These are phyloP conservation scores for Bufotes viridis DNA, from an alignment of 2,797 vertebrate species.

Conservation along the genomic window DNA sequence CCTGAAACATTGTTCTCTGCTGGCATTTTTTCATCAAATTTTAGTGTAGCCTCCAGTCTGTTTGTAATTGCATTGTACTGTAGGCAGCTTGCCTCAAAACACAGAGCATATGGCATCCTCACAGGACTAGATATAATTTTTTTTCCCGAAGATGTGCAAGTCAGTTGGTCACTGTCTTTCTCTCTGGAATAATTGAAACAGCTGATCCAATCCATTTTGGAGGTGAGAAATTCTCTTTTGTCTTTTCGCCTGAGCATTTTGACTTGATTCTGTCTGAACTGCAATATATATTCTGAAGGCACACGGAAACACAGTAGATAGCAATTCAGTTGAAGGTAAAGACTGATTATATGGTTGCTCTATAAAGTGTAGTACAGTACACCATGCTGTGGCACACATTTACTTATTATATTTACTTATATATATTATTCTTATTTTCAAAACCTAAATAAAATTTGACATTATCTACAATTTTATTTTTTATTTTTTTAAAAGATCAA, in stretches of 20 bases:
- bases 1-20: conserved; percentile 67
- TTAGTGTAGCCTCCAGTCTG: conserved; percentile 65
- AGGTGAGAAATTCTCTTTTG: conserved; percentile 70
- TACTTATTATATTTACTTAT: not conserved
- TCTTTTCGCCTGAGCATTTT: conserved; percentile 65
- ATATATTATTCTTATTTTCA: not conserved
- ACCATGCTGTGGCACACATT: not conserved
- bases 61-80: conserved; percentile 65
- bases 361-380: not conserved
- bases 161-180: conserved; percentile 72
- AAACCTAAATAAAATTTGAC: not conserved
- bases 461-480: not conserved
- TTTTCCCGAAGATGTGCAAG: conserved; percentile 70
- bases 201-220: conserved; percentile 74
- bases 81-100: conserved; percentile 68
- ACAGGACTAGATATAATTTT: conserved; percentile 70
- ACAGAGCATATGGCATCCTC: conserved; percentile 75
- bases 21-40: conserved; percentile 70
- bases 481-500: not conserved
- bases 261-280: conserved; percentile 65
- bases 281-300: conserved; percentile 58
- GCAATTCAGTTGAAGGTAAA: conserved; percentile 33
- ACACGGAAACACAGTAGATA: conserved; percentile 57
- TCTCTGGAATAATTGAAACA: conserved; percentile 72
- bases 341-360: conserved; percentile 18